Evolutionary conservation across 2,888 invertebrate genomes (phyloP), one percentile per base, ranked within the genome.

Genomic region (Teleogryllus oceanicus): DNA sequence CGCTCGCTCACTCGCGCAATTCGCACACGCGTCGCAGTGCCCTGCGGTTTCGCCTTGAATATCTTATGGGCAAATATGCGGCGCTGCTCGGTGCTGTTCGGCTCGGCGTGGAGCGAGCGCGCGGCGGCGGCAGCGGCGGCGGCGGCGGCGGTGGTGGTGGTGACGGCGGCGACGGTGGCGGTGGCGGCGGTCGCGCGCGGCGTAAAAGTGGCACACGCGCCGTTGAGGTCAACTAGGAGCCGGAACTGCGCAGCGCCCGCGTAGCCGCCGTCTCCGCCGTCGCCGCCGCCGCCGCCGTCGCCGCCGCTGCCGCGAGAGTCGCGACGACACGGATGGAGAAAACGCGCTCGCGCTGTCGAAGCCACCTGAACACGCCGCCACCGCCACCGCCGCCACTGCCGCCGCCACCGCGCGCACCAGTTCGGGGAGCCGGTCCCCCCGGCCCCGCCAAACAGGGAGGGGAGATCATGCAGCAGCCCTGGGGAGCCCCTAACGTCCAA

Each of bases 41-140:
- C 18, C 62, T 13, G 16, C 18, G 62, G 62, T 62, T 62, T 62
- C 62, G 62, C 62, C 62, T 62, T 62, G 62, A 62, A 62, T 62
- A 62, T 62, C 62, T 62, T 62, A 62, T 62, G 62, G 62, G 62
- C 62, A 62, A 62, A 62, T 62, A 62, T 16, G 62, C 62, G 62
- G 62, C 62, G 24, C 24, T 37, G 24, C 24, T 37, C 24, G 24
- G 24, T 37, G 24, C 24, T 2, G 24, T 37, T 37, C 24, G 24
- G 24, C 24, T 37, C 24, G 24, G 24, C 24, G 24, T 37, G 24
- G 24, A 37, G 24, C 24, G 24, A 37, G 24, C 24, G 24, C 24
- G 24, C 24, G 24, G 24, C 24, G 24, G 24, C 24, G 24, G 24
- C 24, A 37, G 24, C 24, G 2, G 24, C 24, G 24, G 24, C 3